Conservation (phyloP, 2,113 vertebrate species). For the Bothrops jararaca region DNA sequence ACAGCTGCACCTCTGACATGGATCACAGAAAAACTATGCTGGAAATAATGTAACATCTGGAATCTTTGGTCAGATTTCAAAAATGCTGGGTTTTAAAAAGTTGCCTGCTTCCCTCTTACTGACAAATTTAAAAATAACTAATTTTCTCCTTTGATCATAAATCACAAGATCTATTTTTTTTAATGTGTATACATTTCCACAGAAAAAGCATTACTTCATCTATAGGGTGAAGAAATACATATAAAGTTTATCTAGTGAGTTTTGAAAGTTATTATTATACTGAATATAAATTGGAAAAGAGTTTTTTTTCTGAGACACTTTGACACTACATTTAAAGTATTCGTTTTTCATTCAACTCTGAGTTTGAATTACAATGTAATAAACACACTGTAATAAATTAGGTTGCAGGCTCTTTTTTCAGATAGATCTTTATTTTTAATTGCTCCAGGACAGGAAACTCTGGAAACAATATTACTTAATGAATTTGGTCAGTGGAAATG, state of each 20-base stretch:
- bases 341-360: neutral
- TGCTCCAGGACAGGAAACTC: neutral
- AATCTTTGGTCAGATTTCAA: conserved; percentile 67
- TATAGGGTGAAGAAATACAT: neutral
- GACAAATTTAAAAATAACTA: conserved; percentile 31
- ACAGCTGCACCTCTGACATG: conserved; percentile 71
- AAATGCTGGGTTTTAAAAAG: conserved; percentile 48
- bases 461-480: neutral
- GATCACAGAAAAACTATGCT: conserved; percentile 64
- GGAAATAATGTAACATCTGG: conserved; percentile 69
- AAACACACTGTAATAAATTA: neutral
- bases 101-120: conserved; percentile 36
- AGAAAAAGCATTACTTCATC: neutral
- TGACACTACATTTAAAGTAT: neutral
- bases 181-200: neutral
- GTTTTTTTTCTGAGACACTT: neutral
- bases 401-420: neutral
- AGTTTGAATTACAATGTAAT: neutral
- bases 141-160: neutral
- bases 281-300: neutral
- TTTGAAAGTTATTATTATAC: neutral
- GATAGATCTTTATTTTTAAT: neutral
- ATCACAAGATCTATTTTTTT: neutral
- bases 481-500: neutral
- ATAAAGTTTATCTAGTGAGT: neutral